A percentile compares a stretch with the other conserved stretches of the same genome.
Conservation (phyloP, 2,113 vertebrate species). For the Monarcha castaneiventris region DNA sequence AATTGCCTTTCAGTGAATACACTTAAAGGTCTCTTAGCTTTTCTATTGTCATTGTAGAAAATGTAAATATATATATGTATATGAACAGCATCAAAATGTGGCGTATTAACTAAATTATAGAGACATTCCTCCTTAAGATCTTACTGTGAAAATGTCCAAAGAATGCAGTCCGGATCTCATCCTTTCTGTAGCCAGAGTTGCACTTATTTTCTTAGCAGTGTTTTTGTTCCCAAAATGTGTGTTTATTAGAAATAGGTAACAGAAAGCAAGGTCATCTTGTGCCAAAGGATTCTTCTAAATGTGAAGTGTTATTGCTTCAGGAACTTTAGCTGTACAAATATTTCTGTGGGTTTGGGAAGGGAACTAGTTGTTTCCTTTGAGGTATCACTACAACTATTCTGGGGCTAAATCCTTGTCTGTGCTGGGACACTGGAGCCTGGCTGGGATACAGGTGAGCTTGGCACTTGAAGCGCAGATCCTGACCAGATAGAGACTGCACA, state of each 20-base stretch:
- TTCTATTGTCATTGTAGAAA: neutral
- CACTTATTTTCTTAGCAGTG: conserved; percentile 14
- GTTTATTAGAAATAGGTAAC: conserved; percentile 62
- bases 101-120: neutral
- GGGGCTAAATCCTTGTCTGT: conserved; percentile 36
- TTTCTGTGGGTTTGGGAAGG: conserved; percentile 54
- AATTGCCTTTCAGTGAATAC: neutral
- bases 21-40: neutral
- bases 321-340: conserved; percentile 24
- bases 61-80: neutral
- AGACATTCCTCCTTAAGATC: neutral
- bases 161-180: neutral
- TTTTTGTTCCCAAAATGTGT: conserved; percentile 10
- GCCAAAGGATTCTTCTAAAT: conserved; percentile 35
- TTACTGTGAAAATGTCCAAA: conserved; percentile 20
- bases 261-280: conserved; percentile 20
- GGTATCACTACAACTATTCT: neutral
- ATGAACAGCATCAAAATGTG: neutral
- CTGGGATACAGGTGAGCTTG: conserved; percentile 54
- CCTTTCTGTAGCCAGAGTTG: conserved; percentile 1
- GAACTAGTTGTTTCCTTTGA: conserved; percentile 28
- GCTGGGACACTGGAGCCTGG: conserved; percentile 49
- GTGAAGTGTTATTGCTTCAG: conserved; percentile 21
- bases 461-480: conserved; percentile 44
- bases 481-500: conserved; percentile 51